Base-by-base conservation (phyloP, 2,888 invertebrate species). In the Brachynemurus nebulosus region DNA sequence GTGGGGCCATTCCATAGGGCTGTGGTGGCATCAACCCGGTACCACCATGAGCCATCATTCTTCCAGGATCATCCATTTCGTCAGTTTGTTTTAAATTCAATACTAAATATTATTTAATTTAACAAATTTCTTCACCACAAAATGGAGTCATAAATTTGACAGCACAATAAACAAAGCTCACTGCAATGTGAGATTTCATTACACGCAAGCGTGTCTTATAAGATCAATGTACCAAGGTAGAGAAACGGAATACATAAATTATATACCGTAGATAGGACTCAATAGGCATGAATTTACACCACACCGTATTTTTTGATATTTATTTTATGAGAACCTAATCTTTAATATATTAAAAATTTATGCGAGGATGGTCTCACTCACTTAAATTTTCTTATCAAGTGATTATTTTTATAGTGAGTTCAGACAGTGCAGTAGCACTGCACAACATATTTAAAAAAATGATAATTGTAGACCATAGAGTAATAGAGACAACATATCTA, bases 11-110 rank as follows among this genome's bases (percentile, higher is more conserved):
- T 44, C 84, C 83, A 62, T 86, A 86, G 54, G 82, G 80, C 64
- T 85, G 84, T 52, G 84, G 81, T 51, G 80, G 78, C 82, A 86
- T 84, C 65, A 85, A 71, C 55, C 84, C 84, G 48, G 74, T 74
- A 55, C 78, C 78, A 33, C 66, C 61, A 63, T 80, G 80, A 60
- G 82, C 82, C 84, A 86, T 83, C 82, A 84, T 83, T 62, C 83
- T 74, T 64, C 76, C 80, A 45, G 81, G 81, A 70, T 84, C 83
- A 67, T 84, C 84, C 84, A 84, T 84, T 30, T 3, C 6, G 14
- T 14, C 6, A 4, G n/a, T 4, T 30, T 30, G n/a, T n/a, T n/a
- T n/a, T n/a, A n/a, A n/a, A n/a, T n/a, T n/a, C n/a, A n/a, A n/a
- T n/a, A n/a, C n/a, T n/a, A n/a, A n/a, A n/a, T n/a, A n/a, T n/a